Percentiles rank a stretch among this genome's conserved stretches.
Conservation (phyloP, 2,797 vertebrate species). For the Anguilla marmorata region DNA sequence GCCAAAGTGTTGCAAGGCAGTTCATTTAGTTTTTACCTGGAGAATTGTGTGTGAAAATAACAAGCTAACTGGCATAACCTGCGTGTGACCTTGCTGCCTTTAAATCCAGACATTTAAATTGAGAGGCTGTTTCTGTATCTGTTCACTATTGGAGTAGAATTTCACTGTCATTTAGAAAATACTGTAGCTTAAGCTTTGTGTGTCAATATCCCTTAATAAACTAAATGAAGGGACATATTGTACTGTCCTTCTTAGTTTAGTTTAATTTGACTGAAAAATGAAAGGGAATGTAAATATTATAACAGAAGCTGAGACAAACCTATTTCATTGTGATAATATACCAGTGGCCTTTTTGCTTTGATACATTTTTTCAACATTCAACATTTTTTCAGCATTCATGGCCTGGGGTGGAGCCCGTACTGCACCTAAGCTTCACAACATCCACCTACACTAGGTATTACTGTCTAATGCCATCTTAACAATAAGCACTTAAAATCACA, state of each 20-base stretch:
- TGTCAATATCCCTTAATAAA: too few species aligned
- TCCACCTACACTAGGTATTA: background rate
- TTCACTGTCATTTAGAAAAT: background rate
- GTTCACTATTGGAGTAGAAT: background rate
- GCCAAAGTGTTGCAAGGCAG: too few species aligned
- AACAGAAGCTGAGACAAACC: background rate
- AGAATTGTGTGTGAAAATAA: background rate
- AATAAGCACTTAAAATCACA: background rate
- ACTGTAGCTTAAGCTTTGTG: background rate
- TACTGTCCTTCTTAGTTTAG: too few species aligned
- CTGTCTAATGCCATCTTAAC: background rate
- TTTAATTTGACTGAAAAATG: background rate
- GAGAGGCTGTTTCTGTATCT: background rate
- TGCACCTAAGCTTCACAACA: background rate
- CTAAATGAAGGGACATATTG: too few species aligned
- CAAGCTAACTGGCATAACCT: background rate
- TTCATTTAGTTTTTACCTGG: too few species aligned
- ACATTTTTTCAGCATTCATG: background rate
- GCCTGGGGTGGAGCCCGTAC: background rate
- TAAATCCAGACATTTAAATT: background rate
- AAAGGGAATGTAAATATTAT: background rate
- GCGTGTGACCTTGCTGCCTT: background rate
- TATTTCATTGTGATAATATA: background rate
- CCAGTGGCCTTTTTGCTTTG: too few species aligned
- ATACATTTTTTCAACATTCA: background rate